Percentiles rank a stretch among this genome's conserved stretches.
Evolutionary conservation across 2,797 vertebrate genomes (phyloP).

Genomic region (Craterocephalus amniculus): DNA sequence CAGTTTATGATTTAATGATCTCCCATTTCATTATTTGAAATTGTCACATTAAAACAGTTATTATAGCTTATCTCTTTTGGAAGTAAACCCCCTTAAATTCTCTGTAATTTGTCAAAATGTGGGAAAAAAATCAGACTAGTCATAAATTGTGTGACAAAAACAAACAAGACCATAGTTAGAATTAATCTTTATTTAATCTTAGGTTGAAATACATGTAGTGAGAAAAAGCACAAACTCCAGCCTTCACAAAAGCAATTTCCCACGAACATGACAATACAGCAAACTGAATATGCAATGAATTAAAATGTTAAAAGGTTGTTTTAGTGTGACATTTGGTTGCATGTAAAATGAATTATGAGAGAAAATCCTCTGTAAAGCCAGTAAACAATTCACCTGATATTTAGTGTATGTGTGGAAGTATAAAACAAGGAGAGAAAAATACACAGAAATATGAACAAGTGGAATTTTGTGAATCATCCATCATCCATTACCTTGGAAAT

Average conservation of each 20-base stretch:
- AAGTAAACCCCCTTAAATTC: not conserved
- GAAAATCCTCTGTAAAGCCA: conserved; percentile 12
- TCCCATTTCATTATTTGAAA: not conserved
- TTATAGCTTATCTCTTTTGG: not conserved
- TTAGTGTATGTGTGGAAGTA: conserved; percentile 47
- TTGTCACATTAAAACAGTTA: not conserved
- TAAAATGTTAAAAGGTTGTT: conserved; percentile 1
- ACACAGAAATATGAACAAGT: conserved; percentile 44
- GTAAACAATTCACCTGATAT: conserved; percentile 46
- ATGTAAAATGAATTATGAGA: conserved; percentile 35
- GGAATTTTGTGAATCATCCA: conserved; percentile 66
- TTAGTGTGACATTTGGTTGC: conserved; percentile 24
- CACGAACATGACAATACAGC: conserved; percentile 1
- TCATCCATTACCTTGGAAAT: conserved; percentile 69
- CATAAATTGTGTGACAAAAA: not conserved
- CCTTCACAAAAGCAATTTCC: not conserved
- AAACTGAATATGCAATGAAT: not conserved
- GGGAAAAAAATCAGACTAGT: not conserved
- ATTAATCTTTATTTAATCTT: conserved; percentile 47
- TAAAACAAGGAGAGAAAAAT: conserved; percentile 27
- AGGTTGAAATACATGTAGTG: conserved; percentile 7
- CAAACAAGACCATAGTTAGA: conserved; percentile 2
- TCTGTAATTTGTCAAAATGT: not conserved
- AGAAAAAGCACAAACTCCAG: conserved; percentile 14
- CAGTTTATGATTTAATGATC: not conserved